Evolutionary conservation across 2,888 invertebrate genomes (phyloP), one percentile per base, ranked within the genome.

Genomic region (Thecocarcelia acutangulata): DNA sequence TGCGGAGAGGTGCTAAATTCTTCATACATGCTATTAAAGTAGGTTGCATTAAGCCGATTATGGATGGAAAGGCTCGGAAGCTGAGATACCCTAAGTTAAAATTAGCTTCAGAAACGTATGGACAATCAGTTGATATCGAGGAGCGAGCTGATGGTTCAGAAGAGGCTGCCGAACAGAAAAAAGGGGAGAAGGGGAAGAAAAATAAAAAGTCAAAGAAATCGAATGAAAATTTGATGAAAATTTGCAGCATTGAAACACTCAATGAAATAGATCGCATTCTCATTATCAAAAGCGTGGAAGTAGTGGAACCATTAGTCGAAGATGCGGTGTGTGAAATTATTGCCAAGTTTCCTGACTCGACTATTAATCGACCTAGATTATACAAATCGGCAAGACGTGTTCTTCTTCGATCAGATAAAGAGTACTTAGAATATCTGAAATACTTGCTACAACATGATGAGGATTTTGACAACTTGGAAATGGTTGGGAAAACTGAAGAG

Each of bases 21-120:
- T 90, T 90, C 80, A 89, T 94, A 6, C 94, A 94, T 85, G 93
- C 93, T 2, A 91, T 94, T 69, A 93, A 93, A 86, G 86, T 89
- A 0, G 88, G 88, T 0, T 88, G 86, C 37, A 87, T 90, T 4
- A 87, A 87, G 2, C 88, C 89, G 0, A 56, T 89, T 58, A 84
- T 86, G 78, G 85, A 86, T 61, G 85, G 86, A 37, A 84, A 85
- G 0, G 79, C 83, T 19, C 76, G 85, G n/a, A 83, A 85, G 4
- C 86, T 87, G 42, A 86, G 86, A 52, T 89, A 88, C 58, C 85
- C 86, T 0, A 86, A 86, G 0, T 44, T 89, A 15, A 85, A 87
- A 6, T 84, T 89, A 84, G 86, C 87, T 0, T 78, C 86, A 72
- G 88, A 88, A 3, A 85, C 80, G 0, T 87, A 85, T 54, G 82